These are phyloP conservation scores for Azemiops feae DNA, from an alignment of 2,113 vertebrate genomes.

Conservation along the genomic window DNA sequence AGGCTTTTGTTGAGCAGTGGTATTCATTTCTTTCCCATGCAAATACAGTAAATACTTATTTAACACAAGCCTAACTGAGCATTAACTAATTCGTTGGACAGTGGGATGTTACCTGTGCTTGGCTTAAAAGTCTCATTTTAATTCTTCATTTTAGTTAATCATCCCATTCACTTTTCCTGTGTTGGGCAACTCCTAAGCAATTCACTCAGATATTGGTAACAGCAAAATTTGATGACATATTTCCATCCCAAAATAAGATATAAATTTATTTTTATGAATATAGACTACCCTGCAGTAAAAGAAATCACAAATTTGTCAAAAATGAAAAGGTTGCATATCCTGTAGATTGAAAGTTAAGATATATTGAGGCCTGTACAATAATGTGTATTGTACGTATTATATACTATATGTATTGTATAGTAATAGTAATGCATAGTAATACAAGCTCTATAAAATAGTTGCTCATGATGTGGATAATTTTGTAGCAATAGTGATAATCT, in stretches of 20 bases:
- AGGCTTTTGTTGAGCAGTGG: conserved; percentile 47
- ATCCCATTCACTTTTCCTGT: background rate
- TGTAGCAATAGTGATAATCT: background rate
- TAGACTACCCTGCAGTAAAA: background rate
- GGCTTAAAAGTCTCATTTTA: conserved; percentile 12
- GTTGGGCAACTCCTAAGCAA: background rate
- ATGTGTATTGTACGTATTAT: too few species aligned
- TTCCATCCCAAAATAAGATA: background rate
- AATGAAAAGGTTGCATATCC: background rate
- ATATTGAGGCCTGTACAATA: background rate
- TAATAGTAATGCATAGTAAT: background rate
- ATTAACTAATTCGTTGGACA: conserved; percentile 52
- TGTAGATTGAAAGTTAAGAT: background rate
- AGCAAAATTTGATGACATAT: background rate
- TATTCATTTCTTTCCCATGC: conserved; percentile 33
- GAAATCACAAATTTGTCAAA: background rate
- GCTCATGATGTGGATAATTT: background rate
- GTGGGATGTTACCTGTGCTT: conserved; percentile 14
- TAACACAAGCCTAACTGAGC: conserved; percentile 57
- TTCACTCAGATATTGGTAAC: conserved; percentile 18
- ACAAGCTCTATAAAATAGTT: background rate
- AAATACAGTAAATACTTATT: conserved; percentile 45
- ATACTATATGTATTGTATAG: too few species aligned
- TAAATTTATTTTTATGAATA: background rate
- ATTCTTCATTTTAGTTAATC: conserved; percentile 17